Conservation (phyloP, 2,888 invertebrate species). For the Drosophila anomelani region DNA sequence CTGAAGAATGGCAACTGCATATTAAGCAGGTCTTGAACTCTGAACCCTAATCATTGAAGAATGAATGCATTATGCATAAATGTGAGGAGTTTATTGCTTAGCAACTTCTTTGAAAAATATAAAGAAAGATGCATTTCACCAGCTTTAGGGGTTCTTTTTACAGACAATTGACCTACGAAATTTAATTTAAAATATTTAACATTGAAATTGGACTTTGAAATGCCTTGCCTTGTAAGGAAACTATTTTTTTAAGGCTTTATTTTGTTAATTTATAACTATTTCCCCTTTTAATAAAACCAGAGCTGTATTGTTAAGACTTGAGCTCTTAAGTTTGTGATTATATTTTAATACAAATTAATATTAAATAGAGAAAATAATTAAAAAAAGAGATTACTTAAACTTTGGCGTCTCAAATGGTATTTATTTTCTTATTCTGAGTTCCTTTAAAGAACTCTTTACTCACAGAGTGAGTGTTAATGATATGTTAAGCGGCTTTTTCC, state of each 20-base stretch:
- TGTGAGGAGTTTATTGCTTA: neutral
- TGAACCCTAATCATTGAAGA: conserved; percentile 29
- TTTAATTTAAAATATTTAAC: neutral
- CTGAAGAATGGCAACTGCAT: conserved; percentile 71
- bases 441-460: neutral
- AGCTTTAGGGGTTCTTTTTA: conserved; percentile 4
- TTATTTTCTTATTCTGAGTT: neutral
- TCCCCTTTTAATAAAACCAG: neutral
- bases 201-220: neutral
- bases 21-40: conserved; percentile 57
- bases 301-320: neutral
- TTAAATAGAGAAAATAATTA: neutral
- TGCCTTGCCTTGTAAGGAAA: neutral
- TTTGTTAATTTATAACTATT: neutral
- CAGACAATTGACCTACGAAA: neutral
- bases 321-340: neutral
- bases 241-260: neutral
- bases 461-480: conserved; percentile 20
- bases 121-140: conserved; percentile 2
- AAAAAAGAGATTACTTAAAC: neutral
- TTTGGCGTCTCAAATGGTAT: neutral
- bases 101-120: neutral
- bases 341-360: neutral
- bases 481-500: conserved; percentile 24
- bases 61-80: conserved; percentile 12